Evolutionary conservation across 2,797 vertebrate species (phyloP).

Genomic region (Lagocephalus sceleratus): DNA sequence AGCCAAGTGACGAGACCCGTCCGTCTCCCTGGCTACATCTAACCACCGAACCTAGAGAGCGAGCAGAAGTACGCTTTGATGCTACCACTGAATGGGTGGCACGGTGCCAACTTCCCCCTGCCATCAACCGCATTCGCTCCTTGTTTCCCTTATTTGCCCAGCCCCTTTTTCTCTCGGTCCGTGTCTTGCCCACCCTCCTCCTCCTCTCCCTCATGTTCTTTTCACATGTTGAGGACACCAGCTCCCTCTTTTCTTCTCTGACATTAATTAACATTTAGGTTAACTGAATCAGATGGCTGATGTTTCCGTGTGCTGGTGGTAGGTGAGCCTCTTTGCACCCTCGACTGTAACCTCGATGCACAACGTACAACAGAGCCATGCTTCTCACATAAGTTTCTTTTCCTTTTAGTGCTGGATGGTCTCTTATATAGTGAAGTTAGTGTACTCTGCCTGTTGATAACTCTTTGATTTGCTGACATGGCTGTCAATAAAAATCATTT

Average conservation of each 20-base stretch:
- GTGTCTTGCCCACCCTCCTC: conserved; percentile 76
- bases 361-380: conserved; percentile 68
- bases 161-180: conserved; percentile 81
- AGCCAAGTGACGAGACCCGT: conserved; percentile 66
- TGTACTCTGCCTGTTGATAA: no score
- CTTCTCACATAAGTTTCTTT: conserved; percentile 53
- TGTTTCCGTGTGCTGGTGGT: conserved; percentile 76
- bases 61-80: conserved; percentile 86
- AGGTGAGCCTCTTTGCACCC: conserved; percentile 54
- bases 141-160: conserved; percentile 88
- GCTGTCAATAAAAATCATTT: no score
- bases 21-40: conserved; percentile 79
- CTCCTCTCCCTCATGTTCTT: conserved; percentile 62
- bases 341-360: conserved; percentile 66
- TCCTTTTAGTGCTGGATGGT: conserved; percentile 61
- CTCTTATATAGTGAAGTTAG: conserved; percentile 12
- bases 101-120: conserved; percentile 94
- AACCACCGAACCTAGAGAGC: conserved; percentile 82
- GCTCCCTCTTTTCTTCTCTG: conserved; percentile 84
- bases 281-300: conserved; percentile 96
- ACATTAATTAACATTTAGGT: conserved; percentile 97
- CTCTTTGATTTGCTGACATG: no score
- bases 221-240: conserved; percentile 64
- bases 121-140: conserved; percentile 96
- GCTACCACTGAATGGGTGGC: conserved; percentile 99